Percentiles rank a stretch among this genome's conserved stretches.
phyloP scores from a whole-genome alignment of 2,113 vertebrate species.

The Oenanthe melanoleuca region DNA sequence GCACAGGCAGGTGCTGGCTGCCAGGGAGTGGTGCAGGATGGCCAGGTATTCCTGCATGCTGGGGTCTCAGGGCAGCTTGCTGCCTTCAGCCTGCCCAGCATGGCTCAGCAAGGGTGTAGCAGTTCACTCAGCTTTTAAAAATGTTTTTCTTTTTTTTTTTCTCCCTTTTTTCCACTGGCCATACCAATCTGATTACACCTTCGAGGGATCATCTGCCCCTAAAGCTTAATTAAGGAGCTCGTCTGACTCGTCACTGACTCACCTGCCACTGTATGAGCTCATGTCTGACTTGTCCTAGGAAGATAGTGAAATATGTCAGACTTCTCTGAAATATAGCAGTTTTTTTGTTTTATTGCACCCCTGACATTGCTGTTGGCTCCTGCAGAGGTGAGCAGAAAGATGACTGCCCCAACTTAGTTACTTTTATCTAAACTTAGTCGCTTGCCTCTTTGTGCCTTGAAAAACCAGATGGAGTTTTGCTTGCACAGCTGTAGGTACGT shows the following conservation, averaged over 20 bases:
- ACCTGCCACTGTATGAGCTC: conserved; percentile 72
- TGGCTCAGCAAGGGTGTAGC: not conserved
- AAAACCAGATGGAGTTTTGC: conserved; percentile 30
- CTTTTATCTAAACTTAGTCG: conserved; percentile 12
- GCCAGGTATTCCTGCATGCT: not conserved
- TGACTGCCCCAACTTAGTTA: not conserved
- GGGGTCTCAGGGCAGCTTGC: not conserved
- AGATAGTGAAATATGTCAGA: conserved; percentile 36
- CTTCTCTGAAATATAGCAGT: conserved; percentile 29
- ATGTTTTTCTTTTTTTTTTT: too few species aligned
- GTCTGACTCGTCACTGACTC: conserved; percentile 73
- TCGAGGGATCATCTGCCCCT: conserved; percentile 39
- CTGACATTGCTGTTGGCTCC: conserved; percentile 32
- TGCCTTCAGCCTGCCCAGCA: not conserved
- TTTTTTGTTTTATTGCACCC: conserved; percentile 27
- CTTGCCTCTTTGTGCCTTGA: not conserved
- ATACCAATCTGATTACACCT: conserved; percentile 49
- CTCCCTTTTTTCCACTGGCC: not conserved
- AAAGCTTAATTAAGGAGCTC: conserved; percentile 43
- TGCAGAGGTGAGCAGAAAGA: not conserved
- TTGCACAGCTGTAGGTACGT: conserved; percentile 60
- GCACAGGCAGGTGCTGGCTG: not conserved
- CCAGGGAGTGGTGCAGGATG: not conserved
- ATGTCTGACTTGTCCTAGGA: conserved; percentile 65
- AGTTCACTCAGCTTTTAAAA: not conserved